Base-by-base conservation (phyloP, 2,113 vertebrate species). In the Miniopterus natalensis region DNA sequence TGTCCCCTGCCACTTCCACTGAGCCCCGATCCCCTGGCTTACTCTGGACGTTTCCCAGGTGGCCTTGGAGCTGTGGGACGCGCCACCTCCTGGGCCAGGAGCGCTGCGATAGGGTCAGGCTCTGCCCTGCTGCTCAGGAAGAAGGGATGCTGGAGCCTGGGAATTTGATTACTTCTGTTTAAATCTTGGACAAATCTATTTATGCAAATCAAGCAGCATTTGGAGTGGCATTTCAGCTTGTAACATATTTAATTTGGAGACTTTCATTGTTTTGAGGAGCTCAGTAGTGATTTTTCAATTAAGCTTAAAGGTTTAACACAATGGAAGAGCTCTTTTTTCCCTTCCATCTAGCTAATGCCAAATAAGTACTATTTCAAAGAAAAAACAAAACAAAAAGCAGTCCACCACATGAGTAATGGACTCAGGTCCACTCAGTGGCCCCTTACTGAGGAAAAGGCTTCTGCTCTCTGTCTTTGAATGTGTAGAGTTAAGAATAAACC, bases 241-340 rank as follows among this genome's bases (percentile, higher is more conserved):
- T 73, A 85, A 92, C 27, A 15, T 92, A 84, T 77, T 94, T 96
- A 59, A 83, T 95, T 94, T 94, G 59, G 89, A 96, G 70, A 63
- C 21, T 95, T 96, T 70, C 2, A 15, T 96, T 80, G 27, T 92
- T 96, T 95, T 18, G 6, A 70, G 36, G 73, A 75, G 17, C 3
- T 90, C 80, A 71, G 1, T 65, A 88, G 83, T 83, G 89, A 55
- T 74, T 95, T 97, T 93, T 80, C 36, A 83, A 20, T 96, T 94
- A 88, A 91, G 42, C 4, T 83, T 94, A 40, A 90, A 94, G 36
- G 57, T 65, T 92, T 90, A 95, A 93, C 71, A 20, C 57, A 85
- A 63, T 31, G 1, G 49, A n/a, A 63, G 25, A 36, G 71, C 95
- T 96, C 13, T 66, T 68, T 88, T 88, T 77, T 65, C 9, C 6